These are phyloP conservation scores for Strigamia transsilvanica DNA, from an alignment of 2,888 invertebrate genomes.

Conservation along the genomic window DNA sequence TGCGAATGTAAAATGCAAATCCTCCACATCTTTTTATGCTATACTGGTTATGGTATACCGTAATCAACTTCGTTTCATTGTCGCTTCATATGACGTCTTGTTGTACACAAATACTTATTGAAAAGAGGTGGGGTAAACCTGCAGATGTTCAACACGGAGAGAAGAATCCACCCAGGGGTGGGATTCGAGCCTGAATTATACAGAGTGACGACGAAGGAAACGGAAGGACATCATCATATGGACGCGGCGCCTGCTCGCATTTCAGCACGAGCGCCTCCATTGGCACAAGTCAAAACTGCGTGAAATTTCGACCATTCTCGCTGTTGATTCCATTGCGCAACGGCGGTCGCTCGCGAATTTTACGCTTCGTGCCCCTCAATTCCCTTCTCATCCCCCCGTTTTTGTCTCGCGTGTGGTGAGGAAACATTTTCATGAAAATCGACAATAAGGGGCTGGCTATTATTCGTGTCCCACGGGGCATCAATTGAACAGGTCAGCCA, in stretches of 20 bases:
- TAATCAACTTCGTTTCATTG: constrained; percentile 15
- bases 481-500: constrained; percentile 37
- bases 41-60: constrained; percentile 6
- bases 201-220: constrained; percentile 1
- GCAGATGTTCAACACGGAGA: constrained; percentile 15
- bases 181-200: neutral
- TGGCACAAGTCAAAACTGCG: constrained; percentile 35
- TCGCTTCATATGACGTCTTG: neutral
- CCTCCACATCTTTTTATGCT: neutral
- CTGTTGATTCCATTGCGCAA: constrained; percentile 41
- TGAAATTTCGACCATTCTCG: constrained; percentile 21
- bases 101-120: constrained; percentile 9
- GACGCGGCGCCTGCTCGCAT: neutral
- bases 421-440: constrained; percentile 48
- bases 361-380: constrained; percentile 18
- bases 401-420: constrained; percentile 49
- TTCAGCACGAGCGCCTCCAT: constrained; percentile 46
- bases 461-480: constrained; percentile 47
- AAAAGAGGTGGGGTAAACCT: neutral
- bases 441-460: constrained; percentile 33
- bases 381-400: constrained; percentile 32
- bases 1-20: neutral
- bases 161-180: constrained; percentile 18
- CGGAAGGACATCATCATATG: neutral
- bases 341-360: constrained; percentile 22